phyloP scores from a whole-genome alignment of 2,113 vertebrate species.

The Pedionomus torquatus region DNA sequence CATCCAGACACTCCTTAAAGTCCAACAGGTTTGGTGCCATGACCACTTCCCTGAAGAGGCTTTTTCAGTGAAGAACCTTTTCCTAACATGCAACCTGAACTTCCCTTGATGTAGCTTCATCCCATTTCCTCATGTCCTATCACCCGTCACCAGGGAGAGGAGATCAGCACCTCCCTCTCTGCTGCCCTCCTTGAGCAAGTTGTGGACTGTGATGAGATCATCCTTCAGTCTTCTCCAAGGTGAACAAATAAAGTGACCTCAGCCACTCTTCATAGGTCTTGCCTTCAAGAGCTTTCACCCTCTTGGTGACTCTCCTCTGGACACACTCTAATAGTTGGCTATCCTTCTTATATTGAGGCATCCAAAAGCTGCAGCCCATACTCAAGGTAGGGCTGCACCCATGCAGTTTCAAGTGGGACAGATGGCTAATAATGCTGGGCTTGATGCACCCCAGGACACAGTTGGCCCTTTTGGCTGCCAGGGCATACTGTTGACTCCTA shows the following conservation, averaged over 20 bases:
- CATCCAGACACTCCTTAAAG: not conserved
- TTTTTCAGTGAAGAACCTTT: not conserved
- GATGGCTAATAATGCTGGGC: rapidly evolving
- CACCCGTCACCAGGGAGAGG: rapidly evolving
- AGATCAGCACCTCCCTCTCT: not conserved
- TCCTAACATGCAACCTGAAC: not conserved
- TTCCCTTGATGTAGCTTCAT: not conserved
- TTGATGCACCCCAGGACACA: not conserved
- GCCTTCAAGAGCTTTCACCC: not conserved
- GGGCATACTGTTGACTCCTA: not conserved
- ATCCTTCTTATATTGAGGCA: not conserved
- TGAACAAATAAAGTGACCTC: not conserved
- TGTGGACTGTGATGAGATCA: not conserved
- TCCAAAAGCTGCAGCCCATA: not conserved
- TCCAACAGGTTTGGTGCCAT: not conserved
- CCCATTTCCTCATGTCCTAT: rapidly evolving
- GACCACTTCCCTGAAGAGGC: not conserved
- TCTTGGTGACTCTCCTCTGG: not conserved
- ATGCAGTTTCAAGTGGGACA: not conserved
- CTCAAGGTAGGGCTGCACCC: rapidly evolving
- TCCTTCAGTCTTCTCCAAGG: not conserved
- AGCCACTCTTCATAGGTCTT: rapidly evolving
- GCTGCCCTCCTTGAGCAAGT: rapidly evolving
- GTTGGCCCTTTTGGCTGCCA: not conserved
- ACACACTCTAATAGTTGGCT: not conserved